Conservation (phyloP, 2,797 vertebrate species). For the Pangasius mekongensis region DNA sequence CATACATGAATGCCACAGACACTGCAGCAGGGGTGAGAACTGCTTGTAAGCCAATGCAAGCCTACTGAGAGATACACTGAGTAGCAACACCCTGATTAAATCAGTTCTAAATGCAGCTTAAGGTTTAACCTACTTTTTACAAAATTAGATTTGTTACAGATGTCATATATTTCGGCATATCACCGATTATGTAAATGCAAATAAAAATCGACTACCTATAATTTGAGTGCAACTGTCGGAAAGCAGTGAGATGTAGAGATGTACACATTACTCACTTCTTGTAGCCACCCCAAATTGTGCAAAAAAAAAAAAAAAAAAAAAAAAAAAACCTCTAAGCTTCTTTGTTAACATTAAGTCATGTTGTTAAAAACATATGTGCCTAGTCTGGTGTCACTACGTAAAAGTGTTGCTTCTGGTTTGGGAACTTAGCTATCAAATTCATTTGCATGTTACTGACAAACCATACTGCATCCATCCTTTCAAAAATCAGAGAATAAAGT, state of each 20-base stretch:
- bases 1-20: neutral
- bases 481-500: neutral
- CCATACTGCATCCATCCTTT: neutral
- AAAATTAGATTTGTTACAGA: neutral
- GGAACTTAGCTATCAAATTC: neutral
- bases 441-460: neutral
- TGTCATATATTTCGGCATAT: neutral
- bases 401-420: neutral
- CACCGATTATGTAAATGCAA: neutral
- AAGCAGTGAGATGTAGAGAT: neutral
- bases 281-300: neutral
- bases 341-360: neutral
- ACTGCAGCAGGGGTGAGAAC: neutral
- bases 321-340: neutral
- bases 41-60: neutral
- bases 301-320: too few species aligned
- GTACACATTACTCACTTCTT: neutral
- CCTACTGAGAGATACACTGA: neutral
- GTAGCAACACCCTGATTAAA: neutral
- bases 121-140: neutral
- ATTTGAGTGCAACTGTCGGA: neutral
- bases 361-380: neutral
- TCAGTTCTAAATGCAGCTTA: neutral
- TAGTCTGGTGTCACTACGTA: neutral
- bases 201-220: neutral